Percentiles rank a stretch among this genome's conserved stretches.
These are phyloP conservation scores for Ciconia stormi DNA, from an alignment of 2,113 vertebrate species.

Conservation along the genomic window DNA sequence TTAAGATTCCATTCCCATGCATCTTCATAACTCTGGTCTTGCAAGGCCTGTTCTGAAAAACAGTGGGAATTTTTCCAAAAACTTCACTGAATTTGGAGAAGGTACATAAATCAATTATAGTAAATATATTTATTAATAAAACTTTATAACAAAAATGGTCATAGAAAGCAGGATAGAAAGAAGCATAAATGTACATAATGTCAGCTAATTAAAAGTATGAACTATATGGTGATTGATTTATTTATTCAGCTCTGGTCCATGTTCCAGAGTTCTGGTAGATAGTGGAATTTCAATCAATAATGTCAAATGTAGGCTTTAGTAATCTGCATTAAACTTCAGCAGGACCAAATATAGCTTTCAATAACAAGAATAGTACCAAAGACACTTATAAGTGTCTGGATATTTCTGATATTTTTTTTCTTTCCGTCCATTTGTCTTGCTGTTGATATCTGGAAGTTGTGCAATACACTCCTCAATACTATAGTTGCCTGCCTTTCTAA, in stretches of 20 bases:
- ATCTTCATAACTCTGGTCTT: not conserved
- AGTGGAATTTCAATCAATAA: not conserved
- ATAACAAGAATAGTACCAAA: not conserved
- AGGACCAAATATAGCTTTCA: not conserved
- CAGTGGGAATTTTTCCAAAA: not conserved
- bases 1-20: not conserved
- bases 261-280: not conserved
- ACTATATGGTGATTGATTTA: not conserved
- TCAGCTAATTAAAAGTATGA: not conserved
- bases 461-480: accelerated
- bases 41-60: not conserved
- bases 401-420: not conserved
- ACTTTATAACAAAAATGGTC: not conserved
- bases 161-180: not conserved
- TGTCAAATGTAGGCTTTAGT: not conserved
- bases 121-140: not conserved
- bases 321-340: not conserved
- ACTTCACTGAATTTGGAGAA: not conserved
- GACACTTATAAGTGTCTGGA: not conserved
- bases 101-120: not conserved
- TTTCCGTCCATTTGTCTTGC: accelerated
- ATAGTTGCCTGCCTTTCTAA: not conserved
- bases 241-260: not conserved
- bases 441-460: not conserved
- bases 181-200: not conserved